Base-by-base conservation (phyloP, 2,797 vertebrate genomes). In the Meriones psammophilus region DNA sequence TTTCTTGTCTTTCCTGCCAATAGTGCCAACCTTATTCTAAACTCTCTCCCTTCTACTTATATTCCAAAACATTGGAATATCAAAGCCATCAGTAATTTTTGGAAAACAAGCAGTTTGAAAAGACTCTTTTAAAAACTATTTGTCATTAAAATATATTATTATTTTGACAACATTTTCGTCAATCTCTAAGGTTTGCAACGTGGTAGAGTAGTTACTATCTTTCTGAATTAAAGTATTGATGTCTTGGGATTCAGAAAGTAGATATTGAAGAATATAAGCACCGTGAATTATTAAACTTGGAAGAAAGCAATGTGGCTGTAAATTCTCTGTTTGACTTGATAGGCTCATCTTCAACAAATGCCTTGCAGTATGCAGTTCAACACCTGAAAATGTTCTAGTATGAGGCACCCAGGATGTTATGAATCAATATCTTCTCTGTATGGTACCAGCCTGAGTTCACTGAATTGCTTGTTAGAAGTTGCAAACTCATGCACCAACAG, bases 381-480 rank as follows among this genome's bases (percentile, higher is more conserved):
- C 81, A 96, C 86, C 94, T 97, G 91, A 89, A 96, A 96, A 95
- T 96, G 91, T 87, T 84, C 66, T 39, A 88, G 83, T 64, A 8
- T 28, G 36, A 87, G 14, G 18, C 73, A 80, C 54, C 94, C 71
- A 96, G 88, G 93, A 39, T 66, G 92, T 93, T 83, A 77, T 77
- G 77, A 96, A 91, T 78, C 78, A 28, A 1, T 81, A 91, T 76
- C 22, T 92, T 96, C 39, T 54, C 17, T 96, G 79, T 92, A 56
- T 85, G 2, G 30, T 80, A 33, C 36, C 46, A 92, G 79, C 3
- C 80, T 92, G 26, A 88, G 46, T 87, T 86, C 39, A 79, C 6
- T 8, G 9, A 84, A 50, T 74, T 89, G 26, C 76, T 96, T 90
- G 76, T 79, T 73, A 60, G 54, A 94, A 93, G 87, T 12, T 36